Base-by-base conservation (phyloP, 2,888 invertebrate species). In the Pilophorus perplexus region DNA sequence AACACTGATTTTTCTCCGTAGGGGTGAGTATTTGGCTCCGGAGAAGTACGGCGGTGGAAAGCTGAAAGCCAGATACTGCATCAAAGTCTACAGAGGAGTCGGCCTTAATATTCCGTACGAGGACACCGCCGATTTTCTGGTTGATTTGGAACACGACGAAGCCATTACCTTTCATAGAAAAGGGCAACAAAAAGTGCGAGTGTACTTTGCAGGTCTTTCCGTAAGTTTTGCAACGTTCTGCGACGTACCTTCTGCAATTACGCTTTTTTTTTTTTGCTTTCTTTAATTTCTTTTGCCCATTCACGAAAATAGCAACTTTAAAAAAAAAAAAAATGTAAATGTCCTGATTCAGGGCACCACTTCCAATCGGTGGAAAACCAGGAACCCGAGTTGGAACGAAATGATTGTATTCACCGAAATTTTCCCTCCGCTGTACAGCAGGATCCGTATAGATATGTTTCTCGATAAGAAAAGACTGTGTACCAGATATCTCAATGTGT, bases 271-370 rank as follows among this genome's bases (percentile, higher is more conserved):
- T 46, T 18, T 5, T 46, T 4, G 37, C 12, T n/a, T 37, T 37
- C 14, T 37, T n/a, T 37, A n/a, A n/a, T n/a, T n/a, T n/a, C n/a
- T n/a, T n/a, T n/a, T n/a, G n/a, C n/a, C n/a, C n/a, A n/a, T n/a
- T n/a, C n/a, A n/a, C n/a, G n/a, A n/a, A n/a, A n/a, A n/a, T n/a
- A n/a, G n/a, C n/a, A n/a, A n/a, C n/a, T n/a, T n/a, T n/a, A n/a
- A n/a, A n/a, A n/a, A n/a, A n/a, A n/a, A n/a, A n/a, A n/a, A n/a
- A n/a, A n/a, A n/a, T n/a, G n/a, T n/a, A n/a, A n/a, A n/a, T n/a
- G n/a, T n/a, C n/a, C n/a, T n/a, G n/a, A n/a, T n/a, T n/a, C 46
- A 68, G 68, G 60, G 68, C 37, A 54, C 40, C 23, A 68, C 68
- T 23, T 65, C 64, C n/a, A 44, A 46, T 28, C 44, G 64, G 25